phyloP scores from a whole-genome alignment of 1,140 invertebrate genomes.

The Aporrectodea caliginosa region DNA sequence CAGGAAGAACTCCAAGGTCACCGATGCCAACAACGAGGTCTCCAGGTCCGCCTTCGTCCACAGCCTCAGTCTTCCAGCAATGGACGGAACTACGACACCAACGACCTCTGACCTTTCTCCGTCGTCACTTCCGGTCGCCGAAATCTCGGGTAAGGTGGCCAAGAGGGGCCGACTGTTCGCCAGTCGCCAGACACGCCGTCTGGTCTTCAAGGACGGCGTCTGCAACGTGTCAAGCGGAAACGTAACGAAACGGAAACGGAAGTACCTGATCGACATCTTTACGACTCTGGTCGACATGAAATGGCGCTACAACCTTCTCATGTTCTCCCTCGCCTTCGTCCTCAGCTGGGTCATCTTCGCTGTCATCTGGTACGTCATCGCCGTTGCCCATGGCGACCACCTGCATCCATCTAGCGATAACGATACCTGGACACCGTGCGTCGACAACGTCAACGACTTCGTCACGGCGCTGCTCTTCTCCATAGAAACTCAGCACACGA shows the following conservation, averaged over 20 bases:
- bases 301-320: slow-evolving; percentile 43
- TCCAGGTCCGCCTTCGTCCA: not conserved
- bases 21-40: not conserved
- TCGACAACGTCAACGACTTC: slow-evolving; percentile 40
- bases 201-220: slow-evolving; percentile 30
- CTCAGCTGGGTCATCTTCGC: slow-evolving; percentile 48
- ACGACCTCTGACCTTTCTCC: not conserved
- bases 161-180: slow-evolving; percentile 25
- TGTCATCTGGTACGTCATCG: slow-evolving; percentile 47
- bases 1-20: not conserved
- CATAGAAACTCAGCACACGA: slow-evolving; percentile 53
- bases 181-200: not conserved
- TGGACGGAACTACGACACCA: not conserved
- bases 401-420: slow-evolving; percentile 49
- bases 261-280: slow-evolving; percentile 67
- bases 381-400: slow-evolving; percentile 38
- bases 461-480: slow-evolving; percentile 46
- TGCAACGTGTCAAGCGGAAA: slow-evolving; percentile 29
- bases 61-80: not conserved
- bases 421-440: slow-evolving; percentile 29
- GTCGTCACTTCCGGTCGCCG: not conserved
- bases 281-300: slow-evolving; percentile 63
- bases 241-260: slow-evolving; percentile 47
- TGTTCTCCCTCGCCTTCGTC: slow-evolving; percentile 47
- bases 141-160: slow-evolving; percentile 9